A percentile compares a stretch with the other conserved stretches of the same genome.
These are phyloP conservation scores for Melipona beecheii DNA, from an alignment of 2,888 invertebrate species.

Conservation along the genomic window DNA sequence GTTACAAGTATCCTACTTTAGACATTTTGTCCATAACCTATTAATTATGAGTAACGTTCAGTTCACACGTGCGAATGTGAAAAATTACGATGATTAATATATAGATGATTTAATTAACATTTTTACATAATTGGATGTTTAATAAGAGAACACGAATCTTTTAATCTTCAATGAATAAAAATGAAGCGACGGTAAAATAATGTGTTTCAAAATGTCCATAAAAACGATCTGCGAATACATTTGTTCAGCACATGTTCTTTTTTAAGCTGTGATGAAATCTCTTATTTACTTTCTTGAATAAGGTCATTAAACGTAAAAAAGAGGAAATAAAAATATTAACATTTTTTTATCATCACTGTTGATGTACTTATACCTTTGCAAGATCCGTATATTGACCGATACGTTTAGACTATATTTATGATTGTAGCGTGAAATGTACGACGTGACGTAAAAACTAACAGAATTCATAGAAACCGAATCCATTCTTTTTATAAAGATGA, in stretches of 20 bases:
- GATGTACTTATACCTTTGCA: not conserved
- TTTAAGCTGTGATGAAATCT: not conserved
- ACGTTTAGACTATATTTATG: constrained; percentile 29
- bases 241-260: not conserved
- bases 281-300: not conserved
- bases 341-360: not conserved
- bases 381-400: constrained; percentile 8
- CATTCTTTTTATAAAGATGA: constrained; percentile 45
- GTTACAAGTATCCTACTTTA: too few species aligned
- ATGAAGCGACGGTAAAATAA: not conserved
- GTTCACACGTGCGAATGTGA: not conserved
- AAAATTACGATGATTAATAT: constrained; percentile 13
- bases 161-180: not conserved
- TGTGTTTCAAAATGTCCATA: constrained; percentile 31
- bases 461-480: constrained; percentile 34
- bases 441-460: not conserved
- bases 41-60: too few species aligned
- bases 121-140: not conserved
- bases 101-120: not conserved
- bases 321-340: too few species aligned
- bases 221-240: constrained; percentile 19
- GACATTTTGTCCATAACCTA: too few species aligned
- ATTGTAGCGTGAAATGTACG: constrained; percentile 5
- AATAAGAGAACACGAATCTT: constrained; percentile 1
- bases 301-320: too few species aligned